These are phyloP conservation scores for Leucophenga montana DNA, from an alignment of 2,888 invertebrate species.

Conservation along the genomic window DNA sequence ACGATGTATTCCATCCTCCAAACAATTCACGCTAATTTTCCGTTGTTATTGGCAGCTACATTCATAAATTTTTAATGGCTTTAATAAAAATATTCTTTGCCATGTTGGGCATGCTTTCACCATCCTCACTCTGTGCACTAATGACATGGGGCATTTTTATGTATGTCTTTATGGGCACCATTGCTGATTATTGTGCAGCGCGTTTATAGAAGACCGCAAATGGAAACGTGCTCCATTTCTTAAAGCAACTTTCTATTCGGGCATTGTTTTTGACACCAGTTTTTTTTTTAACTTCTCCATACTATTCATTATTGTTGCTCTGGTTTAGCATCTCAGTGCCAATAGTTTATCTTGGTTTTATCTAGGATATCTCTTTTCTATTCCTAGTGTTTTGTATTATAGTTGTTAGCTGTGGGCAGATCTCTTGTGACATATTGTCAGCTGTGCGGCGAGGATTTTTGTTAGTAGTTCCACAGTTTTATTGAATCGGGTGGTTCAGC, in stretches of 20 bases:
- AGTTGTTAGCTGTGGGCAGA: constrained; percentile 96
- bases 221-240: constrained; percentile 92
- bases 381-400: constrained; percentile 97
- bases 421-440: constrained; percentile 99
- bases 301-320: constrained; percentile 91
- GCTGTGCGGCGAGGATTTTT: constrained; percentile 97
- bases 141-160: constrained; percentile 97
- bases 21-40: constrained; percentile 90
- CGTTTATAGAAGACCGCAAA: constrained; percentile 96
- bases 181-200: constrained; percentile 96
- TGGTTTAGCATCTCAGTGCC: constrained; percentile 99
- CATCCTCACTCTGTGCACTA: constrained; percentile 94
- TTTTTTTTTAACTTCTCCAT: constrained; percentile 97
- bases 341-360: constrained; percentile 96
- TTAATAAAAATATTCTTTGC: constrained; percentile 98
- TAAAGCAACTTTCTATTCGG: constrained; percentile 95
- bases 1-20: constrained; percentile 97
- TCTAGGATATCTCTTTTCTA: constrained; percentile 94
- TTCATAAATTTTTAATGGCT: constrained; percentile 96
- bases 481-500: constrained; percentile 97
- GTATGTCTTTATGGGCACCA: constrained; percentile 96
- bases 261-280: constrained; percentile 89
- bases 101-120: constrained; percentile 98
- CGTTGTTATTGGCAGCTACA: constrained; percentile 95
- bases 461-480: constrained; percentile 99